These are phyloP conservation scores for Gambusia holbrooki DNA, from an alignment of 2,113 vertebrate genomes.

Conservation along the genomic window DNA sequence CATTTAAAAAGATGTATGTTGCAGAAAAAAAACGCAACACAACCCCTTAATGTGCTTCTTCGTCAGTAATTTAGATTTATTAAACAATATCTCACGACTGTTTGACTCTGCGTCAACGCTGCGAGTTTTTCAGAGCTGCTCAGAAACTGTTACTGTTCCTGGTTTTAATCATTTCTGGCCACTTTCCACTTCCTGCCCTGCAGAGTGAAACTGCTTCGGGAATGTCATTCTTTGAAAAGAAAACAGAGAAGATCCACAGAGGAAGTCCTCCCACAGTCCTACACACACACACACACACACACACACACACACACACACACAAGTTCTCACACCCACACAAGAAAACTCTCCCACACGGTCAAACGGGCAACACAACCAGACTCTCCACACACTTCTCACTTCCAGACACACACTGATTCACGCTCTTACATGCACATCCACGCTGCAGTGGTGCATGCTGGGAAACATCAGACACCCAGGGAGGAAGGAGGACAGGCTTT, in stretches of 20 bases:
- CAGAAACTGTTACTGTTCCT: constrained; percentile 88
- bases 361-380: constrained; percentile 10
- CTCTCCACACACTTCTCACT: constrained; percentile 37
- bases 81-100: constrained; percentile 92
- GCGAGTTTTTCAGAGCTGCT: constrained; percentile 86
- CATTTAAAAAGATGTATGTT: constrained; percentile 27
- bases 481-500: constrained; percentile 98
- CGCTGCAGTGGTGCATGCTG: constrained; percentile 85
- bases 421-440: constrained; percentile 52
- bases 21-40: constrained; percentile 13
- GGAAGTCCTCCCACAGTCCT: constrained; percentile 97
- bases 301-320: constrained; percentile 28
- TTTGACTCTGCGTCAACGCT: constrained; percentile 92
- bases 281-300: constrained; percentile 76
- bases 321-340: constrained; percentile 66
- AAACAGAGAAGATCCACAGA: constrained; percentile 98
- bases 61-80: constrained; percentile 87
- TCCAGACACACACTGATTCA: constrained; percentile 46
- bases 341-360: constrained; percentile 31
- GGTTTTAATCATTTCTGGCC: constrained; percentile 98
- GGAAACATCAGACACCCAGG: constrained; percentile 97
- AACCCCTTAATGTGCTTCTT: constrained; percentile 23
- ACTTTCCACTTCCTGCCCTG: constrained; percentile 95
- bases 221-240: constrained; percentile 99
- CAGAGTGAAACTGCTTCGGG: constrained; percentile 99